phyloP scores from a whole-genome alignment of 2,888 invertebrate species.

The Cryptocephalus primarius region DNA sequence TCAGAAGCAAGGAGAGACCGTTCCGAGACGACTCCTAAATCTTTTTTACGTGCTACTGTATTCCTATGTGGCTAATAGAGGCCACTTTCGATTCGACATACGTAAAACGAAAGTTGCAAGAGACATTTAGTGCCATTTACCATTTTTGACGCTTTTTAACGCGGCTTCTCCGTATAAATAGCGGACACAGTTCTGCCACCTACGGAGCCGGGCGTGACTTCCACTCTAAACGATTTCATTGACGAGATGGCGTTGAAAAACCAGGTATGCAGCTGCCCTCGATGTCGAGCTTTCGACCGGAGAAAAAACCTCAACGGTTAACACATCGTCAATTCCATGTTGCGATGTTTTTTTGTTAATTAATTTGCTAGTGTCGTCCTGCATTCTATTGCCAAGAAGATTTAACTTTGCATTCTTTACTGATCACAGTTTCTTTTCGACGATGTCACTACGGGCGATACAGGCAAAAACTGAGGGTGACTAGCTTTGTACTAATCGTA shows the following conservation, averaged over 20 bases:
- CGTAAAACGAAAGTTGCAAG: constrained; percentile 17
- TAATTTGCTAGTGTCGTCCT: no score
- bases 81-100: constrained; percentile 10
- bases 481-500: no score
- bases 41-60: not conserved
- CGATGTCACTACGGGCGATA: no score
- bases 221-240: constrained; percentile 16
- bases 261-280: constrained; percentile 7
- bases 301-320: constrained; percentile 1
- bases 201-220: constrained; percentile 18
- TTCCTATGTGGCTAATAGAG: not conserved
- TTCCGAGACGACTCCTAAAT: constrained; percentile 1
- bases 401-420: no score
- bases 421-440: no score
- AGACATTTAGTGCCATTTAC: constrained; percentile 19
- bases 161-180: constrained; percentile 18
- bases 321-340: constrained; percentile 12
- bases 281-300: not conserved
- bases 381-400: no score
- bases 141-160: constrained; percentile 23
- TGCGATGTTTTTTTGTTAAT: no score
- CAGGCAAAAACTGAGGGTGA: no score
- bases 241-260: constrained; percentile 11
- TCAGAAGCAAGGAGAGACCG: not conserved
- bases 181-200: constrained; percentile 17